Evolutionary conservation across 1,140 invertebrate genomes (phyloP).

Genomic region (Drosophila nasuta): DNA sequence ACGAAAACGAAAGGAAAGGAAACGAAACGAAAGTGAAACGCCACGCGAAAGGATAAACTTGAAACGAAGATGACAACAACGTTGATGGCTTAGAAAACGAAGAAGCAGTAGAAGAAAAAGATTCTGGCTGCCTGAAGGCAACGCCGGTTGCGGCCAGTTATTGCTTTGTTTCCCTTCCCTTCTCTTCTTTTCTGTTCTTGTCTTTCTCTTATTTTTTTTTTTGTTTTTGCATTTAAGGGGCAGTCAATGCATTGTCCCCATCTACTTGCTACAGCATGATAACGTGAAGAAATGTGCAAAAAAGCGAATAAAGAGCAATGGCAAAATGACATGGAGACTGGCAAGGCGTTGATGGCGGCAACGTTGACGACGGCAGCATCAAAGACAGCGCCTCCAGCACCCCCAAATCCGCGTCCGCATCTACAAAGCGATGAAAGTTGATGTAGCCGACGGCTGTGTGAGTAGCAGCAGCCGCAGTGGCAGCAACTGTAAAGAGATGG

Average conservation of each 20-base stretch:
- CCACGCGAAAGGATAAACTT: conserved; percentile 64
- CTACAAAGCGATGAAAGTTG: conserved; percentile 34
- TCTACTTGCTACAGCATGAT: background rate
- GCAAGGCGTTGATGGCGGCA: conserved; percentile 64
- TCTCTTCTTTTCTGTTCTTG: conserved; percentile 11
- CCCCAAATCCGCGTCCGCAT: conserved; percentile 42
- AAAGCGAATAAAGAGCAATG: conserved; percentile 49
- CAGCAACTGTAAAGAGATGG: background rate
- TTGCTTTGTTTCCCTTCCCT: conserved; percentile 7
- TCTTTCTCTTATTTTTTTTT: conserved; percentile 3
- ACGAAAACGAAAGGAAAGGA: conserved; percentile 12
- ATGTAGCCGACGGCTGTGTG: conserved; percentile 47
- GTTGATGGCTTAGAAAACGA: conserved; percentile 42
- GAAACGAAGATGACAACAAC: conserved; percentile 44
- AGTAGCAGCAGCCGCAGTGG: background rate
- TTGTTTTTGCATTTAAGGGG: conserved; percentile 61
- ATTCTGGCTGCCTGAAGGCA: conserved; percentile 39
- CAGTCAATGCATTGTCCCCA: conserved; percentile 60
- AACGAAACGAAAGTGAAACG: conserved; percentile 56
- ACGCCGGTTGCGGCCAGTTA: conserved; percentile 29
- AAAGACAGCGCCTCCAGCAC: conserved; percentile 62
- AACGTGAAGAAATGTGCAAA: conserved; percentile 36
- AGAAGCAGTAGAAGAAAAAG: conserved; percentile 3
- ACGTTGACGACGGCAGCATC: conserved; percentile 55
- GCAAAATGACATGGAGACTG: conserved; percentile 55